Conservation (phyloP, 64 coral and sea anemone species). For the Trachythela sp. region DNA sequence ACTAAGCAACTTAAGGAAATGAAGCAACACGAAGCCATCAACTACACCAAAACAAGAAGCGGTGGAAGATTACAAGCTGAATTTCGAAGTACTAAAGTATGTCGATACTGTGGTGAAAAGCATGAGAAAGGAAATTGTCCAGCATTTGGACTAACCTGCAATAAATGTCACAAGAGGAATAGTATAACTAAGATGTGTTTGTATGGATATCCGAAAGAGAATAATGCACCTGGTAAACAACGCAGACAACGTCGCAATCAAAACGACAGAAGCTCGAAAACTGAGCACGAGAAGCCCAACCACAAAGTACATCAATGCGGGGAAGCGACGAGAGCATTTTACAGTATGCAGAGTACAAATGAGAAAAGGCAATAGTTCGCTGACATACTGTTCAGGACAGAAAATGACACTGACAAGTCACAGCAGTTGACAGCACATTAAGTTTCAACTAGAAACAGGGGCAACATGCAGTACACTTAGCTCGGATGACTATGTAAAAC, state of each 20-base stretch:
- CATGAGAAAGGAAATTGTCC: constrained; percentile 43
- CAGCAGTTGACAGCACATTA: too few relatives aligned
- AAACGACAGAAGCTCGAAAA: neutral
- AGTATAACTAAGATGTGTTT: neutral
- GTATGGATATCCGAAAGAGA: neutral
- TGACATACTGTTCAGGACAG: neutral
- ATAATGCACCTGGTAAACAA: constrained; percentile 16
- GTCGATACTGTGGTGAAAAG: constrained; percentile 41
- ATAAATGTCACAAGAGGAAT: constrained; percentile 47
- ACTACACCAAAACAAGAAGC: neutral
- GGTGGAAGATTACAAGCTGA: neutral
- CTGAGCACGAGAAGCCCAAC: too few relatives aligned
- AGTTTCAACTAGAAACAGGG: constrained; percentile 50
- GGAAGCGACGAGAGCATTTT: constrained; percentile 45
- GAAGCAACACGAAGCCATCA: constrained; percentile 13
- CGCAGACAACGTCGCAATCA: neutral
- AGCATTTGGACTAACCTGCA: constrained; percentile 47
- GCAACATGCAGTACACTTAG: constrained; percentile 50
- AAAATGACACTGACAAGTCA: neutral
- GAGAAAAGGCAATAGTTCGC: constrained; percentile 30
- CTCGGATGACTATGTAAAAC: too few relatives aligned
- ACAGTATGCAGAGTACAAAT: neutral
- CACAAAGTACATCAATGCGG: too few relatives aligned
- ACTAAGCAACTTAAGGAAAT: constrained; percentile 21
- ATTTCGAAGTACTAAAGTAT: neutral